A percentile compares a stretch with the other conserved stretches of the same genome.
These are phyloP conservation scores for Zalophus californianus DNA, from an alignment of 2,797 vertebrate species.

Conservation along the genomic window DNA sequence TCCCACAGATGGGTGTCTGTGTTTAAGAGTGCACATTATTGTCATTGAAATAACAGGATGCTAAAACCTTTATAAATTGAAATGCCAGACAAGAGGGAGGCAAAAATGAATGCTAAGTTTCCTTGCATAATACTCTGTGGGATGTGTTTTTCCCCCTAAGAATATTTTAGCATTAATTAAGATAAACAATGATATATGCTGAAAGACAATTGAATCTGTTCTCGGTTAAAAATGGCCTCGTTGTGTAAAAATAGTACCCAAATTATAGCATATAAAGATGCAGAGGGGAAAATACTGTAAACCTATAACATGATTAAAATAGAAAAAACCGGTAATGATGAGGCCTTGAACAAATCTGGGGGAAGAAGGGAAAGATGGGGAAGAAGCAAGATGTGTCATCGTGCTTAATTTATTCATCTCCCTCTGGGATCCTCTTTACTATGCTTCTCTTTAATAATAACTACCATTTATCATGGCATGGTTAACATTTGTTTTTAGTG, in stretches of 20 bases:
- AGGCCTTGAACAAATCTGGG: constrained; percentile 29
- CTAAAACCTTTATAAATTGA: constrained; percentile 80
- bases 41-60: constrained; percentile 72
- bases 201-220: constrained; percentile 85
- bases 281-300: constrained; percentile 74
- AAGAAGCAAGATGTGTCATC: background rate
- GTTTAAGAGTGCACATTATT: constrained; percentile 61
- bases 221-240: constrained; percentile 75
- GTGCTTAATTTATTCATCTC: constrained; percentile 57
- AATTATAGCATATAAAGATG: constrained; percentile 72
- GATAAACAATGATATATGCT: constrained; percentile 87
- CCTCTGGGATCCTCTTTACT: background rate
- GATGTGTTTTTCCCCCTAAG: constrained; percentile 84
- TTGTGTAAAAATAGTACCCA: constrained; percentile 79
- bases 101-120: constrained; percentile 81
- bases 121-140: constrained; percentile 86
- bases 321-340: constrained; percentile 69
- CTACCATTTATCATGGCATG: constrained; percentile 39
- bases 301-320: constrained; percentile 81
- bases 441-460: constrained; percentile 45
- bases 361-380: background rate
- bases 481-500: constrained; percentile 47
- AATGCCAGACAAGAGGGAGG: constrained; percentile 82
- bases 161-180: constrained; percentile 89
- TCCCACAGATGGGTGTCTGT: constrained; percentile 39